Evolutionary conservation across 1,140 invertebrate genomes (phyloP).

Genomic region (Ceratina australensis): DNA sequence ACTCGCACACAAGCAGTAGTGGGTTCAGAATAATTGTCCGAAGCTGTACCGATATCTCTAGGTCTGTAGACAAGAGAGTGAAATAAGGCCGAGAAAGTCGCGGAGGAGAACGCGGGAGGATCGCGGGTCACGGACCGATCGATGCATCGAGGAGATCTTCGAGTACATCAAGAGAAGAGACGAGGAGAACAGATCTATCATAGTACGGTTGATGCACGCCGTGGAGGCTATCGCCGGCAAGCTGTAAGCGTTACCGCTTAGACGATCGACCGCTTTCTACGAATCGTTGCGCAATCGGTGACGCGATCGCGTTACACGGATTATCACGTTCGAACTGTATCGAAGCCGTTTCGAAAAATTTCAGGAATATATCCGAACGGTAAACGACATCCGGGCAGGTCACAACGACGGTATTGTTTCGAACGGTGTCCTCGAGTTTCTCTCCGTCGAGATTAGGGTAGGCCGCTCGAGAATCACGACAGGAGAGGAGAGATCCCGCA

Average conservation of each 20-base stretch:
- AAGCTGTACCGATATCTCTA: too few species aligned
- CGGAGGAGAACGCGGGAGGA: conserved; percentile 4
- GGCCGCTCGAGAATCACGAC: conserved; percentile 1
- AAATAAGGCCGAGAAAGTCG: conserved; percentile 27
- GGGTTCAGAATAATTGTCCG: too few species aligned
- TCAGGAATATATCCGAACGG: conserved; percentile 17
- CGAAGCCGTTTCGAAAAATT: too few species aligned
- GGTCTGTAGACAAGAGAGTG: neutral
- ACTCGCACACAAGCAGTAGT: too few species aligned
- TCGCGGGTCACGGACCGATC: conserved; percentile 44
- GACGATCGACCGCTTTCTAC: neutral
- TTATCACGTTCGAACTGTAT: neutral
- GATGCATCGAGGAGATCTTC: conserved; percentile 62
- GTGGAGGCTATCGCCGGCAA: conserved; percentile 66
- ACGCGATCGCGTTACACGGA: neutral
- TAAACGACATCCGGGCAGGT: conserved; percentile 26
- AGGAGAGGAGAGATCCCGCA: conserved; percentile 24
- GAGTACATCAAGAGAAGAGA: conserved; percentile 65
- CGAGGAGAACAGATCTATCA: conserved; percentile 65
- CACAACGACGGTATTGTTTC: conserved; percentile 28
- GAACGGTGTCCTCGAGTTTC: conserved; percentile 2
- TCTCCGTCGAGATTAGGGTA: conserved; percentile 27
- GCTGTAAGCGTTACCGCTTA: conserved; percentile 13
- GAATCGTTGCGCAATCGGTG: neutral
- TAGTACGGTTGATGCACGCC: conserved; percentile 63